These are phyloP conservation scores for Okapia johnstoni DNA, from an alignment of 2,113 vertebrate species.

Conservation along the genomic window DNA sequence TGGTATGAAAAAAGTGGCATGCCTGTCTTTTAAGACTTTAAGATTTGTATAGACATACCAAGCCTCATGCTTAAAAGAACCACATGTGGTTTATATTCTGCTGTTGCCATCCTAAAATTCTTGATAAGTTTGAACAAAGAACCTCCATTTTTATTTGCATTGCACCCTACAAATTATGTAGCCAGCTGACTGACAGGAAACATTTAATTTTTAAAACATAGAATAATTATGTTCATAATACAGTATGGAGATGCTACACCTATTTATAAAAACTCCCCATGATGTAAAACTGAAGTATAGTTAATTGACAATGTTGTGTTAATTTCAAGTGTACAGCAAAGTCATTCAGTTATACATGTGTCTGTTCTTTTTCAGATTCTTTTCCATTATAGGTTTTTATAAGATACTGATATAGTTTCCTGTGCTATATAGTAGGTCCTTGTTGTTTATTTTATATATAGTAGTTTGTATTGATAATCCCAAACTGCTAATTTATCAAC, in stretches of 20 bases:
- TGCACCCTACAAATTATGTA: not conserved
- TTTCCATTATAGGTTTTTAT: not conserved
- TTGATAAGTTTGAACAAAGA: not conserved
- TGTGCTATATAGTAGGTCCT: not conserved
- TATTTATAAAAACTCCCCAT: not conserved
- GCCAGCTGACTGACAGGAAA: not conserved
- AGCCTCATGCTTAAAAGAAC: not conserved
- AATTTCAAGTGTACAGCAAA: not conserved
- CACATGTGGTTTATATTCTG: not conserved
- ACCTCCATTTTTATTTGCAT: not conserved
- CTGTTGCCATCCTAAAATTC: not conserved
- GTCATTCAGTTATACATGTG: not conserved
- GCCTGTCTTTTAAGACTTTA: not conserved
- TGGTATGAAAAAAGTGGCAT: not conserved
- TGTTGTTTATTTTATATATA: not conserved
- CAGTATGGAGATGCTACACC: not conserved
- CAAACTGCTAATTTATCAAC: not conserved
- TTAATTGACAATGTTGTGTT: not conserved
- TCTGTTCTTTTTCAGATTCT: not conserved
- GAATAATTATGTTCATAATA: not conserved
- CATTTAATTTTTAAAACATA: not conserved
- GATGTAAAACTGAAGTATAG: not conserved
- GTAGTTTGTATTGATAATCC: not conserved
- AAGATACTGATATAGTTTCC: not conserved
- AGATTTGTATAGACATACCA: no score